Evolutionary conservation across 1,140 invertebrate genomes (phyloP).

Genomic region (Metopolophium dirhodum): DNA sequence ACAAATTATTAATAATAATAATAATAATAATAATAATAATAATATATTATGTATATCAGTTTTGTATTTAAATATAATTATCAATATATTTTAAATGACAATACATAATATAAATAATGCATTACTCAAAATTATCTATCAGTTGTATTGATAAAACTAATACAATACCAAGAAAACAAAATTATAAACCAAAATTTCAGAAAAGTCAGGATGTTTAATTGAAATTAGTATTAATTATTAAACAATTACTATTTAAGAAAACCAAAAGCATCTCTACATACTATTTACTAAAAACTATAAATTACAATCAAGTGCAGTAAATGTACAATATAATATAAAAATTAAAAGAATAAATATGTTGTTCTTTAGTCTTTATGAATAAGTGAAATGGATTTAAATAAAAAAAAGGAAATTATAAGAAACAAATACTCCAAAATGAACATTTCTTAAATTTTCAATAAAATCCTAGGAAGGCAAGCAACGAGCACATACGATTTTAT

Average conservation of each 20-base stretch:
- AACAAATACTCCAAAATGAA: neutral
- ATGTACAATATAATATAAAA: neutral
- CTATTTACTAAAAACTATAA: neutral
- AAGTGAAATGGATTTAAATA: neutral
- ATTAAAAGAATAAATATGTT: neutral
- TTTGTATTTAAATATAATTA: neutral
- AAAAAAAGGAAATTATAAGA: neutral
- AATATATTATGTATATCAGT: neutral
- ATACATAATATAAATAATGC: neutral
- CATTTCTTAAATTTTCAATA: neutral
- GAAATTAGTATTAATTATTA: neutral
- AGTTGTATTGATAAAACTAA: neutral
- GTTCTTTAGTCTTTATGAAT: neutral
- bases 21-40: slow-evolving; percentile 14
- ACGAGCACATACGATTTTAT: neutral
- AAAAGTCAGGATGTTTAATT: neutral
- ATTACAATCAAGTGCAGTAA: neutral
- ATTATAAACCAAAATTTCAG: neutral
- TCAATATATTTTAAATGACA: slow-evolving; percentile 18
- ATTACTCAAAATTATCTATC: neutral
- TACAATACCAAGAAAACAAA: neutral
- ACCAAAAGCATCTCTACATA: neutral
- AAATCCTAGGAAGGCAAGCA: neutral
- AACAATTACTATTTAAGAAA: neutral
- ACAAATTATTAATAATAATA: slow-evolving; percentile 20